phyloP scores from a whole-genome alignment of 2,113 vertebrate species.

The Furnarius figulus region DNA sequence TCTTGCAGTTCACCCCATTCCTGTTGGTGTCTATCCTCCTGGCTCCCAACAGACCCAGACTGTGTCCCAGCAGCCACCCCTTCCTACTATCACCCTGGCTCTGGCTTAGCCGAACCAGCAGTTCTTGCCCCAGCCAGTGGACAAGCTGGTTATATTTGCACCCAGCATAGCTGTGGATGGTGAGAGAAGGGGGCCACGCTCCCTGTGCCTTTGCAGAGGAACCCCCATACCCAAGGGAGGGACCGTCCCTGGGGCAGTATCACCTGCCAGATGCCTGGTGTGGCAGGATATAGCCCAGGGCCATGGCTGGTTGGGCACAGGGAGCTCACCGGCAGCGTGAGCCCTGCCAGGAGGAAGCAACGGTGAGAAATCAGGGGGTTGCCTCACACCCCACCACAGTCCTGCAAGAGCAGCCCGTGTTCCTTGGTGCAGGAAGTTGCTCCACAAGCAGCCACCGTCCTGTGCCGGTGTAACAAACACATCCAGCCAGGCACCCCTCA shows the following conservation, averaged over 20 bases:
- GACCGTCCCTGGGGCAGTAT: neutral
- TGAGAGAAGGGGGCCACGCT: fast-evolving
- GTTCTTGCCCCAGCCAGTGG: neutral
- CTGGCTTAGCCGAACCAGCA: neutral
- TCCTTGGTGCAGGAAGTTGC: conserved; percentile 1
- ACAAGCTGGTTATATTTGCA: neutral
- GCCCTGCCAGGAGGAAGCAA: neutral
- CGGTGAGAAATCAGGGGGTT: neutral
- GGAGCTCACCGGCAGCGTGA: fast-evolving
- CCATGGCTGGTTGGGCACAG: fast-evolving
- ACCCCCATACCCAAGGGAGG: neutral
- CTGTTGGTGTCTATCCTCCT: neutral
- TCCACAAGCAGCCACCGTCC: neutral
- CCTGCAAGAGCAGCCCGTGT: neutral
- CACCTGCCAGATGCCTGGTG: neutral
- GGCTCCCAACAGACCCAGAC: neutral
- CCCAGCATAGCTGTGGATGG: neutral
- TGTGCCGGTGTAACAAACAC: fast-evolving
- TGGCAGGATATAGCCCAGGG: neutral
- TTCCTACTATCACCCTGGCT: neutral
- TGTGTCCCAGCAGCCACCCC: neutral
- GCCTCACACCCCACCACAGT: neutral
- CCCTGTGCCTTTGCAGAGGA: neutral
- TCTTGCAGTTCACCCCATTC: neutral
- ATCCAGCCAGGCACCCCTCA: neutral